Evolutionary conservation across 1,140 invertebrate species (phyloP), one percentile per base, ranked within the genome.

Genomic region (Mycetomoellerius zeteki): DNA sequence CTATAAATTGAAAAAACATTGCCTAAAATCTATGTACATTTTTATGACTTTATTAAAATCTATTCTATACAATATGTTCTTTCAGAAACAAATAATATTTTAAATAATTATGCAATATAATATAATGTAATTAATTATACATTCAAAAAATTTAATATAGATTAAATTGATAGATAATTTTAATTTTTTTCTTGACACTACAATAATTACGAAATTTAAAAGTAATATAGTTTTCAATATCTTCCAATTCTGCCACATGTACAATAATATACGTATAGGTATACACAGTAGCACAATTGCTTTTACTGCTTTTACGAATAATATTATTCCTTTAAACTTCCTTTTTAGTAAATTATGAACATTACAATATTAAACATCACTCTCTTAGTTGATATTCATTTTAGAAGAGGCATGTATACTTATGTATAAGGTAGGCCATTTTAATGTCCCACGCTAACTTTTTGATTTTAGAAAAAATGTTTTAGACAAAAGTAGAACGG

Each of bases 361-460:
- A 52, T 16, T 52, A 4, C 14, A 16, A 16, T 52, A 0, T 52
- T 52, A 52, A 52, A 52, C 4, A 37, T 14, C 1, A 4, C n/a
- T 56, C 54, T 56, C 54, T 67, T 67, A 43, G 37, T 67, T 67
- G 0, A 67, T 65, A 33, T 65, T 65, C 7, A 65, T 65, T n/a
- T n/a, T 19, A 67, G 16, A 21, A 37, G 12, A 43, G n/a, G 54
- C 3, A 47, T 14, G 43, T 47, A 8, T 47, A 0, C 12, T 0
- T 47, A 8, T 8, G 4, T 4, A 43, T 8, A 12, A 8, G 12
- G 12, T 47, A 47, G 43, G 1, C 1, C 33, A 37, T 7, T 37
- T 37, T 37, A 37, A 37, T 37, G 33, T 8, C 6, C 33, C 33
- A 33, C 6, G 5, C 2, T 0, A 37, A 37, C 33, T 37, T 37